phyloP scores from a whole-genome alignment of 2,113 vertebrate species.

The Callionymus lyra region DNA sequence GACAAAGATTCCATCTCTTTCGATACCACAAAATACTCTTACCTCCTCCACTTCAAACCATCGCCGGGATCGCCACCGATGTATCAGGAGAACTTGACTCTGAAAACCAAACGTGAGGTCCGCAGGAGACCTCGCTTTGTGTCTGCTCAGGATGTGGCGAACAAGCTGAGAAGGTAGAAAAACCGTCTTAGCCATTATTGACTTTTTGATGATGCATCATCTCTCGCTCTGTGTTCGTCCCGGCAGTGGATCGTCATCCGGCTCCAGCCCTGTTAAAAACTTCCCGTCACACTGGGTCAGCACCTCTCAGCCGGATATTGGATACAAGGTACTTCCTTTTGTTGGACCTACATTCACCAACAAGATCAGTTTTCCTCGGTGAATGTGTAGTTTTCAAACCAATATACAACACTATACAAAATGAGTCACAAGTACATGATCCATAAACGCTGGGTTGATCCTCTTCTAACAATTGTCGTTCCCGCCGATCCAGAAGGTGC shows the following conservation, averaged over 20 bases:
- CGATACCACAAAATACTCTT: slow-evolving; percentile 28
- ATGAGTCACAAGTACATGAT: no score
- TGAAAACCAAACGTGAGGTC: slow-evolving; percentile 66
- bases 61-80: slow-evolving; percentile 51
- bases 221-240: not conserved
- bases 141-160: slow-evolving; percentile 72
- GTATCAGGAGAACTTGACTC: slow-evolving; percentile 70
- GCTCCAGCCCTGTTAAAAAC: slow-evolving; percentile 22
- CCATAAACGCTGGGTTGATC: no score
- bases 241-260: slow-evolving; percentile 10
- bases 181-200: not conserved
- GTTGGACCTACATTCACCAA: not conserved
- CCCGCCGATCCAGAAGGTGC: slow-evolving; percentile 54
- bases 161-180: slow-evolving; percentile 53
- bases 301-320: slow-evolving; percentile 62
- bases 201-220: not conserved
- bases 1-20: slow-evolving; percentile 42
- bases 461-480: not conserved
- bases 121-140: slow-evolving; percentile 79
- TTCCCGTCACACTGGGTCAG: slow-evolving; percentile 81
- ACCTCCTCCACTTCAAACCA: slow-evolving; percentile 46
- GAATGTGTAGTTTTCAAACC: no score
- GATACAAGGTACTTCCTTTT: slow-evolving; percentile 69
- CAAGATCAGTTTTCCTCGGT: no score
- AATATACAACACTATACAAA: no score